A percentile compares a stretch with the other conserved stretches of the same genome.
Conservation (phyloP, 2,888 invertebrate species). For the Apocheima hispidaria region DNA sequence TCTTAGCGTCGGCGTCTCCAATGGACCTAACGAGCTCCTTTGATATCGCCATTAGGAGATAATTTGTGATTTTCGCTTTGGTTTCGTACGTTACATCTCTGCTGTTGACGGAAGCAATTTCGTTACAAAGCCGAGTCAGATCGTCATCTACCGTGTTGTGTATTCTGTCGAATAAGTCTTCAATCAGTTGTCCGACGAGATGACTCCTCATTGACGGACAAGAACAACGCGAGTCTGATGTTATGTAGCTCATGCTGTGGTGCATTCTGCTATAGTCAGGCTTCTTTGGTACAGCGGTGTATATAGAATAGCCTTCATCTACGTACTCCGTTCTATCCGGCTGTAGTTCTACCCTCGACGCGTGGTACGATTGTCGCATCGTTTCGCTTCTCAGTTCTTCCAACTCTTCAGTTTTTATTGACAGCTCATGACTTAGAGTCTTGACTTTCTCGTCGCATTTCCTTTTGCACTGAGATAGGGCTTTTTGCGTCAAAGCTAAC, state of each 20-base stretch:
- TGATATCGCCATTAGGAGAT: constrained; percentile 83
- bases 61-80: constrained; percentile 83
- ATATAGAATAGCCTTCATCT: constrained; percentile 80
- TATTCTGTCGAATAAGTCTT: constrained; percentile 79
- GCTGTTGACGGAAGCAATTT: constrained; percentile 65
- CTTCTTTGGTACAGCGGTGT: constrained; percentile 81
- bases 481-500: constrained; percentile 83
- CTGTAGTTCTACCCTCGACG: constrained; percentile 76
- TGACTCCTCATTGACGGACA: constrained; percentile 81
- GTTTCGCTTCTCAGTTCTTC: constrained; percentile 80
- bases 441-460: constrained; percentile 85
- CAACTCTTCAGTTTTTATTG: constrained; percentile 82
- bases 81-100: constrained; percentile 72
- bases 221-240: constrained; percentile 75
- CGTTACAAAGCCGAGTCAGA: constrained; percentile 72
- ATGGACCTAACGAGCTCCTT: constrained; percentile 83
- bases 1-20: constrained; percentile 82
- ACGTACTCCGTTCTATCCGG: constrained; percentile 80
- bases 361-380: constrained; percentile 76
- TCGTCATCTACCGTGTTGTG: constrained; percentile 77
- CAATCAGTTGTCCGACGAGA: constrained; percentile 79
- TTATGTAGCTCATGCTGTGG: constrained; percentile 81
- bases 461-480: constrained; percentile 83
- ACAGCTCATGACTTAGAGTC: constrained; percentile 86
- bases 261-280: constrained; percentile 80